phyloP scores from a whole-genome alignment of 1,140 invertebrate species.

The Spodoptera frugiperda region DNA sequence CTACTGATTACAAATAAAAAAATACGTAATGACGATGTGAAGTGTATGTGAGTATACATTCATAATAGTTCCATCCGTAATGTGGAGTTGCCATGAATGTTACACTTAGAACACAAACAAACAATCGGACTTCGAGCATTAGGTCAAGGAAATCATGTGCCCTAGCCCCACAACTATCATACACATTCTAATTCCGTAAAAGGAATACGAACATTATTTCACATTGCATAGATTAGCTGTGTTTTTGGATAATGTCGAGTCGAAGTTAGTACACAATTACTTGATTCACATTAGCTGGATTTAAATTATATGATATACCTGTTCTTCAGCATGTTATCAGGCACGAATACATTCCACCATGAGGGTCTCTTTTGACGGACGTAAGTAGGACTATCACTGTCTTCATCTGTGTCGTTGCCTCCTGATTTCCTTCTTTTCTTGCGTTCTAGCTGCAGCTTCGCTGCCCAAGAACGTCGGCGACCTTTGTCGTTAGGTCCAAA shows the following conservation, averaged over 20 bases:
- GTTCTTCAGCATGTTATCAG: constrained; percentile 89
- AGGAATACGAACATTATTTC: constrained; percentile 57
- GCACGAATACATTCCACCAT: constrained; percentile 95
- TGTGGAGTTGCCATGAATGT: constrained; percentile 58
- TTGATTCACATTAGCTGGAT: background rate
- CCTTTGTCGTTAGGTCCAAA: constrained; percentile 87
- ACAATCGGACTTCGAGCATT: constrained; percentile 67
- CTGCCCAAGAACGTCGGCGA: constrained; percentile 88
- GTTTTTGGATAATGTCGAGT: background rate
- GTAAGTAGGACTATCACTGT: constrained; percentile 85
- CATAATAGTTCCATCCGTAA: background rate
- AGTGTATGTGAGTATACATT: background rate
- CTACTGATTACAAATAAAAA: background rate
- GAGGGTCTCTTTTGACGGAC: constrained; percentile 91
- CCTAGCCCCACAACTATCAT: constrained; percentile 58
- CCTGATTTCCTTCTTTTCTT: constrained; percentile 84
- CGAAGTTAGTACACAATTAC: constrained; percentile 25
- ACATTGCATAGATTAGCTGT: constrained; percentile 44
- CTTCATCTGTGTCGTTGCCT: constrained; percentile 84
- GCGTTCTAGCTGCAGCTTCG: constrained; percentile 79
- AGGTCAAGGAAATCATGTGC: constrained; percentile 75
- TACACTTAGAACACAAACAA: constrained; percentile 61
- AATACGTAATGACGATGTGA: background rate
- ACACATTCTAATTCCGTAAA: constrained; percentile 71
- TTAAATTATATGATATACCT: constrained; percentile 78